phyloP scores from a whole-genome alignment of 2,888 invertebrate species.

The Zootermopsis nevadensis region DNA sequence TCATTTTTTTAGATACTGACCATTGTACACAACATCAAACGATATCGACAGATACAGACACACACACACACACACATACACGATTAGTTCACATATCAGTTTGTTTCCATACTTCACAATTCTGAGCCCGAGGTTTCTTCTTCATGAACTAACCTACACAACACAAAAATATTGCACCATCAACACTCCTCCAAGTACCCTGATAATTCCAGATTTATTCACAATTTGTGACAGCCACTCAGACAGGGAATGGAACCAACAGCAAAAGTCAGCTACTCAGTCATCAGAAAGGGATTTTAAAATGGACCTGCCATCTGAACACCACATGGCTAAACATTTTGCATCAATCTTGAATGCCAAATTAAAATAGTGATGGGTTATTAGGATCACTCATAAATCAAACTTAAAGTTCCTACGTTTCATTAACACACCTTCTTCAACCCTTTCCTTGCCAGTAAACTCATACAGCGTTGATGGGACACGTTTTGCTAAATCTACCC shows the following conservation, averaged over 20 bases:
- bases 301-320: background rate
- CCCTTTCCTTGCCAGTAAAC: too few species aligned
- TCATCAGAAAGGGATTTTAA: background rate
- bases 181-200: slow-evolving; percentile 3
- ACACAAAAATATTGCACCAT: background rate
- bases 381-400: background rate
- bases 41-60: slow-evolving; percentile 22
- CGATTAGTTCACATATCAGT: slow-evolving; percentile 24
- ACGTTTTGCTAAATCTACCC: too few species aligned
- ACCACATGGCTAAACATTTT: background rate
- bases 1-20: slow-evolving; percentile 21
- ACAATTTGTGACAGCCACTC: background rate
- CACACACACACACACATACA: background rate
- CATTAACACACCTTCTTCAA: background rate
- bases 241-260: background rate
- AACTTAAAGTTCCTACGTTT: background rate
- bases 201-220: slow-evolving; percentile 10
- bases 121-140: background rate
- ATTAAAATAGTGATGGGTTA: background rate
- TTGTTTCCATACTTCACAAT: slow-evolving; percentile 6
- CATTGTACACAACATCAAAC: slow-evolving; percentile 30
- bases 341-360: background rate
- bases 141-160: background rate
- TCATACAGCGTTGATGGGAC: too few species aligned
- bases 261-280: background rate